Base-by-base conservation (phyloP, 2,797 vertebrate species). In the Decapterus maruadsi region DNA sequence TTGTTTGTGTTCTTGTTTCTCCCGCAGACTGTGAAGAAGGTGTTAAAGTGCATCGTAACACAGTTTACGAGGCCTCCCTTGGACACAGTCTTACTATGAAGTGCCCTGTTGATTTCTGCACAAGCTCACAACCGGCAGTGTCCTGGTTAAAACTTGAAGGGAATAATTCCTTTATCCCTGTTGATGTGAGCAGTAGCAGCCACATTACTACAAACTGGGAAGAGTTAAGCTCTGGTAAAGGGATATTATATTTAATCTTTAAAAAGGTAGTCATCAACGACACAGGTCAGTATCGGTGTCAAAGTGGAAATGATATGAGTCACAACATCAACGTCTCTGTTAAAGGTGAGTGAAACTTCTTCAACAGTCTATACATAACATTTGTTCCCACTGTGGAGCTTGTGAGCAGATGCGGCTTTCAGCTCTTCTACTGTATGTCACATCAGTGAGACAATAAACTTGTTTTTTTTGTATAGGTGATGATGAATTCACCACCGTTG, bases 191-290 rank as follows among this genome's bases (percentile, higher is more conserved):
- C 53, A 50, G 0, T 0, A 45, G 14, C 16, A 34, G 13, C 13
- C 38, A 9, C 26, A 62, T 85, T 48, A 22, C 19, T 60, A 50
- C 6, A 0, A 1, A 54, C 0, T 80, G 31, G 82, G 0, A 9
- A 2, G 0, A 0, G 0, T 0, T 0, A 4, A 2, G 1, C 0
- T 0, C 4, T 0, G 6, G 0, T 0, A 1, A 17, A 0, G 60
- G 59, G 0, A 51, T 0, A 0, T 68, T 38, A 0, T 14, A 2
- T 63, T 31, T 92, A 61, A 3, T 22, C 2, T 84, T 92, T 13
- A 12, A 36, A 14, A 73, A 29, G 0, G 1, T 85, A 2, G 42
- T 19, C 6, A n/a, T 0, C 16, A 72, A 0, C 0, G 72, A 92
- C 60, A 42, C 65, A 1, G 87, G 89, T 45, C 0, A 1, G 0